phyloP scores from a whole-genome alignment of 2,888 invertebrate species.

The Suillia variegata region DNA sequence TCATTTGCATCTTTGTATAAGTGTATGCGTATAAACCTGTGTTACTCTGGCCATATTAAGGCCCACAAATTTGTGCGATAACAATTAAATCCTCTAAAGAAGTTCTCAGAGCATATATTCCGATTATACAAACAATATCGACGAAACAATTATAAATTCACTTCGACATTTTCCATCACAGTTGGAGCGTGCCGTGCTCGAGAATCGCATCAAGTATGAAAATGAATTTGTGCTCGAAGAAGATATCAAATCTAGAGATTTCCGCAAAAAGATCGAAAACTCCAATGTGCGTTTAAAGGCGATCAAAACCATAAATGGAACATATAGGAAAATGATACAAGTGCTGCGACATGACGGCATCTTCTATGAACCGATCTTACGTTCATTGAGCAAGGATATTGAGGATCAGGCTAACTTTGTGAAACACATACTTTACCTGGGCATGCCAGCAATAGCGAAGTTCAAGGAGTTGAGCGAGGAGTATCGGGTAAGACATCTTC shows the following conservation, averaged over 20 bases:
- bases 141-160: background rate
- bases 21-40: background rate
- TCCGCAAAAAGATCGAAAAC: slow-evolving; percentile 53
- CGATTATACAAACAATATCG: background rate
- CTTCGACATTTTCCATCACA: slow-evolving; percentile 20
- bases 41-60: too few species aligned
- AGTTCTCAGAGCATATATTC: background rate
- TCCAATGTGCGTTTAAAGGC: slow-evolving; percentile 56
- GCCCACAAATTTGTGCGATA: too few species aligned
- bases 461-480: slow-evolving; percentile 47
- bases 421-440: slow-evolving; percentile 54
- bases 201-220: slow-evolving; percentile 56
- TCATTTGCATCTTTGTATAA: background rate
- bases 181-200: slow-evolving; percentile 44
- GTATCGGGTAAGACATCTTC: slow-evolving; percentile 47
- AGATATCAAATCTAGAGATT: slow-evolving; percentile 45
- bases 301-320: slow-evolving; percentile 51
- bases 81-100: too few species aligned
- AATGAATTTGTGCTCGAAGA: slow-evolving; percentile 52
- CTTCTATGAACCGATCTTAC: slow-evolving; percentile 57
- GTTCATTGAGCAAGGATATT: slow-evolving; percentile 53
- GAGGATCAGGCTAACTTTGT: slow-evolving; percentile 57
- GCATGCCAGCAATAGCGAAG: slow-evolving; percentile 52
- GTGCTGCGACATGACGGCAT: slow-evolving; percentile 52
- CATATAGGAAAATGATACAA: slow-evolving; percentile 55